Evolutionary conservation across 2,797 vertebrate species (phyloP).

Genomic region (Odontamblyopus rebecca): DNA sequence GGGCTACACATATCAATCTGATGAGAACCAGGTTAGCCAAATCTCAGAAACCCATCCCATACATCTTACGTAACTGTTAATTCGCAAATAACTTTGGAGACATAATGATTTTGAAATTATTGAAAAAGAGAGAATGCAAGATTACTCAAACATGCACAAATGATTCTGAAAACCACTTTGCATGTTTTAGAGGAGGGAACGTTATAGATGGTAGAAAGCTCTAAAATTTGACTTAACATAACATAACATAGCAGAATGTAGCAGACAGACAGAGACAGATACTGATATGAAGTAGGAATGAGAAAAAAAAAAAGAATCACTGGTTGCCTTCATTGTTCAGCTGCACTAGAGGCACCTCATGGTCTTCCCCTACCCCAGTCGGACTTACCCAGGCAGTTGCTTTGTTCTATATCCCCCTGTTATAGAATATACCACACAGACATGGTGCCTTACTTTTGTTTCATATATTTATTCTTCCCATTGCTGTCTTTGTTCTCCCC

Average conservation of each 20-base stretch:
- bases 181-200: no score
- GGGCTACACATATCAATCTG: no score
- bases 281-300: not conserved
- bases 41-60: no score
- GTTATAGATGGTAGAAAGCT: no score
- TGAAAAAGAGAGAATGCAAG: no score
- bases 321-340: not conserved
- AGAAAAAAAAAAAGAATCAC: not conserved
- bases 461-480: conserved; percentile 36
- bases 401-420: conserved; percentile 35
- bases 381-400: conserved; percentile 26
- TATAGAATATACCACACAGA: conserved; percentile 17
- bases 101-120: no score
- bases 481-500: conserved; percentile 32
- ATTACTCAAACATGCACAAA: no score
- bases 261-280: not conserved
- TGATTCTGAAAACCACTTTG: no score
- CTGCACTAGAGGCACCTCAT: conserved; percentile 6
- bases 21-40: no score
- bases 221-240: no score
- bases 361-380: conserved; percentile 27
- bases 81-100: no score
- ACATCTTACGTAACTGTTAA: no score
- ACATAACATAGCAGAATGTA: not conserved
- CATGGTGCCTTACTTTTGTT: conserved; percentile 8